phyloP scores from a whole-genome alignment of 2,888 invertebrate species.

The Augochlorella aurata region DNA sequence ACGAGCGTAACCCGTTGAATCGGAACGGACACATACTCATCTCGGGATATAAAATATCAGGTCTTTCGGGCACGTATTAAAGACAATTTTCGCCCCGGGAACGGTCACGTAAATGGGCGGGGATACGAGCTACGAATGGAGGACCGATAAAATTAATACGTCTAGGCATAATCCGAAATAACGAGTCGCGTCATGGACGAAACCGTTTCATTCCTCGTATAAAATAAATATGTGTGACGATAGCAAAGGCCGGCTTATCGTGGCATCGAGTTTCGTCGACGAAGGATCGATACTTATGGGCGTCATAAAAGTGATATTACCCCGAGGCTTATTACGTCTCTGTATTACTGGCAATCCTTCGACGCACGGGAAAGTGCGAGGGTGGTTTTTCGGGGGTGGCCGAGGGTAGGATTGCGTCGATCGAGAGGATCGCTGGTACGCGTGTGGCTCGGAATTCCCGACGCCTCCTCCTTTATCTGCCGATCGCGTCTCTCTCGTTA shows the following conservation, averaged over 20 bases:
- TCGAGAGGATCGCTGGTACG: slow-evolving; percentile 37
- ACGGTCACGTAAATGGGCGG: slow-evolving; percentile 10
- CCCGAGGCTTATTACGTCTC: slow-evolving; percentile 70
- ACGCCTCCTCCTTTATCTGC: not conserved
- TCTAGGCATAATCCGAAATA: slow-evolving; percentile 28
- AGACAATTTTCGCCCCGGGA: not conserved
- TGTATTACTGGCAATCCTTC: slow-evolving; percentile 62
- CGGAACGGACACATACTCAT: not conserved
- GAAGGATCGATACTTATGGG: slow-evolving; percentile 65
- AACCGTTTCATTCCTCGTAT: slow-evolving; percentile 36
- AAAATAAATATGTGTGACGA: slow-evolving; percentile 55
- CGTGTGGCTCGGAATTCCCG: slow-evolving; percentile 10
- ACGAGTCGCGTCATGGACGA: slow-evolving; percentile 22
- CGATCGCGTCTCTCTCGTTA: slow-evolving; percentile 40
- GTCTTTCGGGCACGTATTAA: not conserved
- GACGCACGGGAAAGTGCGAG: not conserved
- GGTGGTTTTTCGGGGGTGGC: slow-evolving; percentile 6
- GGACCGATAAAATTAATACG: slow-evolving; percentile 42
- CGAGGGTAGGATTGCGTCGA: slow-evolving; percentile 16
- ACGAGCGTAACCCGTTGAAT: not conserved
- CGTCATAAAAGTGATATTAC: slow-evolving; percentile 71
- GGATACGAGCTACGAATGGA: slow-evolving; percentile 16
- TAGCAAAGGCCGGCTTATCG: slow-evolving; percentile 67
- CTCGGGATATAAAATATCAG: not conserved
- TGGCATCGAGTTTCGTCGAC: slow-evolving; percentile 63